Evolutionary conservation across 2,113 vertebrate species (phyloP).

Genomic region (Psammodynastes pulverulentus): DNA sequence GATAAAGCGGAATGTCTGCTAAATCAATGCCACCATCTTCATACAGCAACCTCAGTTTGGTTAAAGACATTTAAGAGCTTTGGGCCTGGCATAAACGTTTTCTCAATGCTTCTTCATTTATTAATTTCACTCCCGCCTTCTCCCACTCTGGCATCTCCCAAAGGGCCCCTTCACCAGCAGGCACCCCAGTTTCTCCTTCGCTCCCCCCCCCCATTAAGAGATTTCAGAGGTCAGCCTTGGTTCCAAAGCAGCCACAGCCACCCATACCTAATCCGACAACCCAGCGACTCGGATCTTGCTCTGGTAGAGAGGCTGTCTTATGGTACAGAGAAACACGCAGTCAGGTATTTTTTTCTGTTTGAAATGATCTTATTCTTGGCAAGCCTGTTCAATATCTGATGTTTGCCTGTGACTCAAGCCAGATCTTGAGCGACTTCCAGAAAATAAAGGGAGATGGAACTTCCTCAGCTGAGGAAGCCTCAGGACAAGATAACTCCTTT

Average conservation of each 20-base stretch:
- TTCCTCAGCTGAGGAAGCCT: background rate
- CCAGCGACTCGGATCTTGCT: background rate
- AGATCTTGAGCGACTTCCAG: background rate
- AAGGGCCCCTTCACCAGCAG: background rate
- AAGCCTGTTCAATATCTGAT: background rate
- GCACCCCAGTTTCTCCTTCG: background rate
- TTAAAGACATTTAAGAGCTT: background rate
- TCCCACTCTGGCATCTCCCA: background rate
- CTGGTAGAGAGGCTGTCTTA: background rate
- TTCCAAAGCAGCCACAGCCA: background rate
- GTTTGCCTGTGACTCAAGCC: background rate
- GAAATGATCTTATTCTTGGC: background rate
- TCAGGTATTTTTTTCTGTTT: background rate
- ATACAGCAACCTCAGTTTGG: background rate
- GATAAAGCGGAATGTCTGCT: background rate
- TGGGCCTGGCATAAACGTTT: background rate
- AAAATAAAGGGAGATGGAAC: background rate
- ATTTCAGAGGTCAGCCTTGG: background rate
- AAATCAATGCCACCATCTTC: background rate
- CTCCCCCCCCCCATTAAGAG: background rate
- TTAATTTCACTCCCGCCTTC: background rate
- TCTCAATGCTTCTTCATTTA: background rate
- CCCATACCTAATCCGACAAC: background rate
- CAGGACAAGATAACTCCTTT: background rate
- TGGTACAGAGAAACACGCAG: background rate